A percentile compares a stretch with the other conserved stretches of the same genome.
Conservation (phyloP, 2,113 vertebrate species). For the mouse (Mus musculus) region GRCm39 chr9:110908501-110909000, state of each 20-base stretch:
- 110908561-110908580: background rate
- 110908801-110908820: background rate
- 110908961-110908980: too few relatives aligned
- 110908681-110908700: background rate
- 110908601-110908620: background rate
- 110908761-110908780: background rate
- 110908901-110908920: too few relatives aligned
- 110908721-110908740: background rate
- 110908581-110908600: background rate
- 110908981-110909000: too few relatives aligned
- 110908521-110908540: background rate
- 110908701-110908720: background rate
- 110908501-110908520: too few relatives aligned
- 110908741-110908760: background rate
- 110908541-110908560: background rate
- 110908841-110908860: too few relatives aligned
- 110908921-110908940: too few relatives aligned
- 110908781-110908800: background rate
- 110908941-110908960: too few relatives aligned
- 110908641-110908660: background rate
- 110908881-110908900: too few relatives aligned
- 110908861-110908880: too few relatives aligned
- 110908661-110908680: background rate
- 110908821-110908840: background rate
- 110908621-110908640: background rate